Conservation (phyloP, 2,797 vertebrate genomes). For the Pteropus rufus region DNA sequence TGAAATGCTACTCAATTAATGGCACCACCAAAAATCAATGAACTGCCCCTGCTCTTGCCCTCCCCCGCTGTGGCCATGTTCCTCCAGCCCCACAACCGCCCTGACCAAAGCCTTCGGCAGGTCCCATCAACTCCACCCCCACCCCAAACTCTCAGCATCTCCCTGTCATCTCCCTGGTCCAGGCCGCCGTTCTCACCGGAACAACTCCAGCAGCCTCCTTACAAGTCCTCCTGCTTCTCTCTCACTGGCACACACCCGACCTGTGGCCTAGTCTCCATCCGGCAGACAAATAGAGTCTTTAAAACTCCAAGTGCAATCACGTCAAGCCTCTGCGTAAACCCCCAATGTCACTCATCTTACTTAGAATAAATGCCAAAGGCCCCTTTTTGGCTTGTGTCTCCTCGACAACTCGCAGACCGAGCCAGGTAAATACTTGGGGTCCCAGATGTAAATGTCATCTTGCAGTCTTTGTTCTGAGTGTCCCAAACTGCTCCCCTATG, state of each 20-base stretch:
- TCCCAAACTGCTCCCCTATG: background rate
- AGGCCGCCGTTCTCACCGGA: background rate
- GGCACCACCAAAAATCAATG: background rate
- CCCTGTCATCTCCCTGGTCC: background rate
- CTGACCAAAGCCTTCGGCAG: background rate
- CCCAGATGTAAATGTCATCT: background rate
- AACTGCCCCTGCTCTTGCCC: background rate
- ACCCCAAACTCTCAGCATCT: background rate
- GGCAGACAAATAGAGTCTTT: background rate
- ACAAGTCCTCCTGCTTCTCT: background rate
- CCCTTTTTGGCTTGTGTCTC: background rate
- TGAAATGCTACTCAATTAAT: background rate
- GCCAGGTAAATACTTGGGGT: accelerated
- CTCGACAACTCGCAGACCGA: background rate
- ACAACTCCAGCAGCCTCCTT: background rate
- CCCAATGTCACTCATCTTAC: background rate
- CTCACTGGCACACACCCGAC: background rate
- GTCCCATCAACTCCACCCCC: background rate
- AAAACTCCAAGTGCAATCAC: background rate
- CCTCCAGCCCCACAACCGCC: accelerated
- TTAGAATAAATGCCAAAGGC: background rate
- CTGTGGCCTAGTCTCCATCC: background rate
- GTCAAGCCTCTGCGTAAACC: background rate
- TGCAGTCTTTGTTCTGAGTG: background rate
- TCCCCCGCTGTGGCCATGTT: accelerated